Conservation (phyloP, 2,797 vertebrate genomes). For the Siniperca scherzeri region DNA sequence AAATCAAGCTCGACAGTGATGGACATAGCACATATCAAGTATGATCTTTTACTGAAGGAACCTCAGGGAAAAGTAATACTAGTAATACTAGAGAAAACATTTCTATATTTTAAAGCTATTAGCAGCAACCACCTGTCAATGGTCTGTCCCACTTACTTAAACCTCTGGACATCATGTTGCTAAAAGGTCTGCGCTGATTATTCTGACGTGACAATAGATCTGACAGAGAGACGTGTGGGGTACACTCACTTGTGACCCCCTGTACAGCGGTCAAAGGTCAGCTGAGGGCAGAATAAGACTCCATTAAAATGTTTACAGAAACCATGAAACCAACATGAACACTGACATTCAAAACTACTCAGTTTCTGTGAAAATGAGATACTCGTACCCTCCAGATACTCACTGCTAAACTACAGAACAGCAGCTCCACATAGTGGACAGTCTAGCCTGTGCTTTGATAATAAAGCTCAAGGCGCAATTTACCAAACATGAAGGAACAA, state of each 20-base stretch:
- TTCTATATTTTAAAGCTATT: not conserved
- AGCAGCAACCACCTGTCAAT: conserved; percentile 9
- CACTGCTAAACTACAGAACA: conserved; percentile 14
- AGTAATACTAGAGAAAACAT: not conserved
- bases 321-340: conserved; percentile 27
- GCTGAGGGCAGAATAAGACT: conserved; percentile 28
- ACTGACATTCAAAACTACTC: conserved; percentile 23
- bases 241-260: conserved; percentile 26
- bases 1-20: not conserved
- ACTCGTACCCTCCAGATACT: conserved; percentile 3
- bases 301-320: conserved; percentile 48
- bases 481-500: not conserved
- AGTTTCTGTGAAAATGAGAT: conserved; percentile 35
- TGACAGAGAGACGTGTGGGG: conserved; percentile 28
- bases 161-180: not conserved
- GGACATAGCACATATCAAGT: not conserved
- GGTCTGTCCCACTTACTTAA: conserved; percentile 22
- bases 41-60: not conserved
- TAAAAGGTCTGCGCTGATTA: conserved; percentile 24
- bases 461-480: not conserved
- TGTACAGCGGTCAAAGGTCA: conserved; percentile 49
- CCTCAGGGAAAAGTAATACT: not conserved
- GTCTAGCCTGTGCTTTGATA: not conserved
- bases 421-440: conserved; percentile 73
- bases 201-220: conserved; percentile 22